Conservation (phyloP, 1,140 invertebrate genomes). For the Chrysomallon squamiferum region DNA sequence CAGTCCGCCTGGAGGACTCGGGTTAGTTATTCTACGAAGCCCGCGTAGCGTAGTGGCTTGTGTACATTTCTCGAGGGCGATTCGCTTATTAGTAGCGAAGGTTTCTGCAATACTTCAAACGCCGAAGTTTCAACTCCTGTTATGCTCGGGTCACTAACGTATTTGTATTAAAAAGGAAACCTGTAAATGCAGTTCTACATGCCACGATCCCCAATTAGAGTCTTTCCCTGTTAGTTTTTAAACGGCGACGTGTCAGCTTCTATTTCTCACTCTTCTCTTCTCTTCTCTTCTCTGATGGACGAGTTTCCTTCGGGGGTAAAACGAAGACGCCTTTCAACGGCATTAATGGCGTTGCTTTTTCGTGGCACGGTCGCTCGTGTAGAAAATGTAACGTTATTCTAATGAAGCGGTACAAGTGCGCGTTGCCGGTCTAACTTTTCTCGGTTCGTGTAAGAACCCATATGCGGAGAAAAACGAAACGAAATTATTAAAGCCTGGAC, state of each 20-base stretch:
- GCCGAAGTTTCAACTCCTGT: neutral
- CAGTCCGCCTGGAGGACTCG: neutral
- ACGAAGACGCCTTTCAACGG: neutral
- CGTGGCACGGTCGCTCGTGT: neutral
- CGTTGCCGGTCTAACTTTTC: neutral
- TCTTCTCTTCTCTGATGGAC: constrained; percentile 6
- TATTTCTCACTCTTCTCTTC: no score
- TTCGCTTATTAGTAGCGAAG: neutral
- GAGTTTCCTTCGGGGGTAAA: neutral
- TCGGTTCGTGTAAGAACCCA: no score
- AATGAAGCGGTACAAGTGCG: constrained; percentile 1
- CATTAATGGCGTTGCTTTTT: constrained; percentile 3
- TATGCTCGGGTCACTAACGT: constrained; percentile 4
- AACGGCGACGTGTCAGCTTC: constrained; percentile 4
- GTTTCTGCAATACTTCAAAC: neutral
- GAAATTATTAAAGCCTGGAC: no score
- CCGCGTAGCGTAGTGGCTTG: neutral
- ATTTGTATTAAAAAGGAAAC: constrained; percentile 12
- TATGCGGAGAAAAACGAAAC: no score
- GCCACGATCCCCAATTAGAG: constrained; percentile 1
- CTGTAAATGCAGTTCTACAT: neutral
- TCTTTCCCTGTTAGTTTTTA: constrained; percentile 2
- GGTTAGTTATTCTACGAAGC: constrained; percentile 9
- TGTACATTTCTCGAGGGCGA: constrained; percentile 9
- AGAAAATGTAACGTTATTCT: constrained; percentile 11